Evolutionary conservation across 2,888 invertebrate genomes (phyloP).

Genomic region (Sinohyriopsis cumingii): DNA sequence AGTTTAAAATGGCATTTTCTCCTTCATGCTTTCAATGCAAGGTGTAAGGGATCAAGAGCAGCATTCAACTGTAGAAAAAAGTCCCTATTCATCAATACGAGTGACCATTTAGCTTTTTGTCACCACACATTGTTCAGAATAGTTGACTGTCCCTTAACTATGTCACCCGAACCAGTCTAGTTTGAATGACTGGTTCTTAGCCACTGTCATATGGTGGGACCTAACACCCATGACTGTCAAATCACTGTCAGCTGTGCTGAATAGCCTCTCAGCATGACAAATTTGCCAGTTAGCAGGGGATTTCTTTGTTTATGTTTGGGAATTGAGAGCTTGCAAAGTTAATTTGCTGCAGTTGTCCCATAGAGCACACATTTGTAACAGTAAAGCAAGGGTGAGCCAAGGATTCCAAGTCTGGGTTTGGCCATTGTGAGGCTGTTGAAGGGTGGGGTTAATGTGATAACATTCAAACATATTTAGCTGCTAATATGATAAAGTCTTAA

Average conservation of each 20-base stretch:
- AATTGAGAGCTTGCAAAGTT: too few relatives aligned
- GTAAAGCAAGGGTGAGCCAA: too few relatives aligned
- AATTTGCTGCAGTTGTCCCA: constrained; percentile 2
- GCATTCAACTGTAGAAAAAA: constrained; percentile 10
- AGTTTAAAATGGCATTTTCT: constrained; percentile 26
- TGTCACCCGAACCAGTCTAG: not conserved
- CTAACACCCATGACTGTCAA: constrained; percentile 23
- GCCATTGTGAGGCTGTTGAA: too few relatives aligned
- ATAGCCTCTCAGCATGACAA: constrained; percentile 10
- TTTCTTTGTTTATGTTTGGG: too few relatives aligned
- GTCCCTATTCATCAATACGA: constrained; percentile 14
- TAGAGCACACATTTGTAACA: too few relatives aligned
- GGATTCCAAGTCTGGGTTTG: too few relatives aligned
- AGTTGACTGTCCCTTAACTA: not conserved
- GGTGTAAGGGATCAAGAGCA: constrained; percentile 28
- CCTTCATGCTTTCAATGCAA: constrained; percentile 31
- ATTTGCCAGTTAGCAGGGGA: too few relatives aligned
- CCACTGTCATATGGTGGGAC: not conserved
- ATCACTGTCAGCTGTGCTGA: constrained; percentile 20
- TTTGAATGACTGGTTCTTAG: not conserved
- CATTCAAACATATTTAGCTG: too few relatives aligned
- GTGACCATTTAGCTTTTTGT: constrained; percentile 3
- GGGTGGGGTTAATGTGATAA: too few relatives aligned
- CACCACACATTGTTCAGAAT: not conserved
- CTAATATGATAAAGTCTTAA: too few relatives aligned